Conservation (phyloP, 2,113 vertebrate genomes). For the Gadus chalcogrammus region DNA sequence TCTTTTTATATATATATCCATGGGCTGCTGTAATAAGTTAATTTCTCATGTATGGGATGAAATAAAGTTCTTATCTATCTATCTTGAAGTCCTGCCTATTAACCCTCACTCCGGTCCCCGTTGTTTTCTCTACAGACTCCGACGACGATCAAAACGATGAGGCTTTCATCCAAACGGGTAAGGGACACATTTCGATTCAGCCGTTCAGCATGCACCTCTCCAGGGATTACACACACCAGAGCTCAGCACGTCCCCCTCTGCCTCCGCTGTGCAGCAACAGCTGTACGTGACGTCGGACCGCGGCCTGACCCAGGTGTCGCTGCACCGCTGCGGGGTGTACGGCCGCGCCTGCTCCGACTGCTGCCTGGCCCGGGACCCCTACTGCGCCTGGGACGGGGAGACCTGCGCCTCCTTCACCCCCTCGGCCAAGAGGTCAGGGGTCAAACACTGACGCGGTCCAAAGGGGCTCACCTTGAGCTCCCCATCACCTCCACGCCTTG, state of each 20-base stretch:
- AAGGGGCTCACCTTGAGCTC: background rate
- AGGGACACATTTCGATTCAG: background rate
- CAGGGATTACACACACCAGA: background rate
- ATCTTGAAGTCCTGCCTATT: too few species aligned
- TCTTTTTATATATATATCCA: too few species aligned
- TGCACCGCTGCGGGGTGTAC: constrained; percentile 67
- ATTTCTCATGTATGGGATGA: too few species aligned
- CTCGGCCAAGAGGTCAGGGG: constrained; percentile 54
- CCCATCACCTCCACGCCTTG: too few species aligned
- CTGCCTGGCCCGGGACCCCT: constrained; percentile 72
- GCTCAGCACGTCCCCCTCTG: too few species aligned
- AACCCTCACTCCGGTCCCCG: background rate
- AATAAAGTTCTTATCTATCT: too few species aligned
- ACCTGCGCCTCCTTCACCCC: constrained; percentile 64
- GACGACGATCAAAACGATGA: constrained; percentile 66
- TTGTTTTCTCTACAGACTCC: constrained; percentile 45
- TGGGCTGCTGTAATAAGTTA: too few species aligned
- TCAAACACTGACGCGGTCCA: background rate
- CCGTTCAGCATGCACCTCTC: background rate
- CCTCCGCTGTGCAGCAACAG: constrained; percentile 62
- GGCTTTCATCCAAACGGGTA: constrained; percentile 73
- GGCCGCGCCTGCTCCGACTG: constrained; percentile 72
- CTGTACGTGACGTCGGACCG: constrained; percentile 70
- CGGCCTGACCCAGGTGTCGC: constrained; percentile 67
- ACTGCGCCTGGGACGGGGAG: constrained; percentile 72